Evolutionary conservation across 1,140 invertebrate species (phyloP), one percentile per base, ranked within the genome.

Genomic region (Drosophila ercepeae): DNA sequence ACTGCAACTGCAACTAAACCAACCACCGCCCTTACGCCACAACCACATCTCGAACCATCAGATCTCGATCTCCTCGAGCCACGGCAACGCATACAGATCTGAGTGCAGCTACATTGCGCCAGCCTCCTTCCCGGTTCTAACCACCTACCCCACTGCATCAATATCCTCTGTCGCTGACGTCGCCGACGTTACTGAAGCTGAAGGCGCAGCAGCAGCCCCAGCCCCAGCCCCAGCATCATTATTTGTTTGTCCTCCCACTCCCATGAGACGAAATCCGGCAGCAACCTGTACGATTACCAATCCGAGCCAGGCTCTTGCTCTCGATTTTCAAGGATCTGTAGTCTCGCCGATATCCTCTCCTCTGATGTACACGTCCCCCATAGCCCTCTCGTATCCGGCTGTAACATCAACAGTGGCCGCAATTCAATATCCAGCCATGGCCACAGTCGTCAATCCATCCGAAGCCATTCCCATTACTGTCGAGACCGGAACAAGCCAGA

Each of bases 401-500:
- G 32, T 16, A 18, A 16, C 16, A 41, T 19, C 27, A 13, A 19
- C 51, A 32, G 41, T 9, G 16, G 16, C 39, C 2, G 39, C 39
- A 2, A 18, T 34, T 3, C 39, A 18, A 57, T 9, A 58, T 23
- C 29, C 41, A 13, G 21, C 23, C 6, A 21, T 29, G 39, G 16
- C 55, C n/a, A 16, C 41, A 9, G 19, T 34, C 50, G 16, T 50
- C 19, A 16, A 32, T 36, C 39, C 54, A 41, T 50, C 9, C 16
- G 39, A 16, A 9, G 16, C 39, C 9, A 42, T 42, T 19, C 39
- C 39, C 39, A 42, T 42, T 1, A 18, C 39, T 3, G 39, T 42
- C 1, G 39, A 14, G 42, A 68, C 41, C 51, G 41, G 44, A 19
- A 48, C 44, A 42, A 60, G 21, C 50, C 11, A 14, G 13, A 46